A percentile compares a stretch with the other conserved stretches of the same genome.
Conservation (phyloP, 2,113 vertebrate genomes). For the Tragelaphus strepsiceros region DNA sequence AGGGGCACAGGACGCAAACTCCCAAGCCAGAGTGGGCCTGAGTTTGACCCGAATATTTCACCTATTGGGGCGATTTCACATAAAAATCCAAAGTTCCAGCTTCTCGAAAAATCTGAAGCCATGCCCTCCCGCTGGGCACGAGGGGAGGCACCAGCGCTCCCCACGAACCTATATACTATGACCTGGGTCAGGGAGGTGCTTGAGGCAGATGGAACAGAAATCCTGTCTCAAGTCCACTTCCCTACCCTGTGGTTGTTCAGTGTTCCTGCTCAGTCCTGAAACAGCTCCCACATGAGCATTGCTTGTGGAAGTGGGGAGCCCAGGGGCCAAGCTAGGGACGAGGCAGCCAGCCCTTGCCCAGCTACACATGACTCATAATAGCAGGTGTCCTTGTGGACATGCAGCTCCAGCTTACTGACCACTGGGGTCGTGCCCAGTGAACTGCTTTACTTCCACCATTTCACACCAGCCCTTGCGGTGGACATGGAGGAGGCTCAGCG, state of each 20-base stretch:
- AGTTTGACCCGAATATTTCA: background rate
- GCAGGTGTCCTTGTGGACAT: background rate
- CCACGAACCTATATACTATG: background rate
- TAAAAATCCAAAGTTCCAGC: background rate
- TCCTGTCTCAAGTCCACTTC: background rate
- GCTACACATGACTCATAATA: background rate
- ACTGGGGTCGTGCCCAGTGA: background rate
- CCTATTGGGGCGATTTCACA: background rate
- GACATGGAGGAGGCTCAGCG: background rate
- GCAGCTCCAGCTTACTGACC: background rate
- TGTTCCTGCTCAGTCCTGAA: background rate
- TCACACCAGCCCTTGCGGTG: background rate
- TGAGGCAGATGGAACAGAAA: background rate
- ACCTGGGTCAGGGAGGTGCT: background rate
- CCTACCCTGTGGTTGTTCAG: background rate
- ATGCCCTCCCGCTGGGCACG: background rate
- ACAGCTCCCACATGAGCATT: background rate
- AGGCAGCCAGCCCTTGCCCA: background rate
- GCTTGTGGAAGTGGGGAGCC: background rate
- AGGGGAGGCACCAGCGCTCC: background rate
- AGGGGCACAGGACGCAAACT: background rate
- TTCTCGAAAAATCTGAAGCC: background rate
- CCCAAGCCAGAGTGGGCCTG: background rate
- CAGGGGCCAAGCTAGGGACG: background rate
- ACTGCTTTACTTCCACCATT: background rate